These are phyloP conservation scores for Capra hircus DNA, from an alignment of 2,113 vertebrate genomes.

Conservation along the genomic window DNA sequence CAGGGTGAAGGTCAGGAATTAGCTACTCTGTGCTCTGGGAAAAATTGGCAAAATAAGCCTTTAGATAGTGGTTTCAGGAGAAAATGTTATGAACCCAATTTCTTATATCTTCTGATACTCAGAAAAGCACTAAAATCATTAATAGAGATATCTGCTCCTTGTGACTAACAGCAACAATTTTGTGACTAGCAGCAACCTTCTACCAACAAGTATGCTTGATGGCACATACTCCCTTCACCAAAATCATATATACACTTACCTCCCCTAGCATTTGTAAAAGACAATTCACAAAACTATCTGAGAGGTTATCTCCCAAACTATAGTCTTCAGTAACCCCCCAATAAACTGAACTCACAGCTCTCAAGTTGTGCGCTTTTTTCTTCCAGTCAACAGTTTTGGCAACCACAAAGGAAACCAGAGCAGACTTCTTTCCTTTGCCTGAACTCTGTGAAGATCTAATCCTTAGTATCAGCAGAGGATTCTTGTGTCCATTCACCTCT, in stretches of 20 bases:
- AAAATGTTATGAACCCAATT: not conserved
- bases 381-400: not conserved
- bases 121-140: not conserved
- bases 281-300: not conserved
- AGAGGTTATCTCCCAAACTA: not conserved
- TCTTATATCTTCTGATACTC: not conserved
- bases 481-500: not conserved
- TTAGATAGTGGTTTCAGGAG: not conserved
- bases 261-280: not conserved
- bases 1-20: not conserved
- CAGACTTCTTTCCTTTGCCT: not conserved
- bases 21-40: not conserved
- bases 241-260: not conserved
- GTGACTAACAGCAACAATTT: not conserved
- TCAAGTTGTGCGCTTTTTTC: not conserved
- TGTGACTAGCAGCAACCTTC: not conserved
- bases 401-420: not conserved
- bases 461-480: not conserved
- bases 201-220: not conserved
- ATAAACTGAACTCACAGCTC: not conserved
- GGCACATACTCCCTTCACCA: not conserved
- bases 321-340: not conserved
- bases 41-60: not conserved
- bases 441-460: not conserved
- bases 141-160: not conserved